Evolutionary conservation across 2,888 invertebrate species (phyloP).

Genomic region (Zeuzera pyrina): DNA sequence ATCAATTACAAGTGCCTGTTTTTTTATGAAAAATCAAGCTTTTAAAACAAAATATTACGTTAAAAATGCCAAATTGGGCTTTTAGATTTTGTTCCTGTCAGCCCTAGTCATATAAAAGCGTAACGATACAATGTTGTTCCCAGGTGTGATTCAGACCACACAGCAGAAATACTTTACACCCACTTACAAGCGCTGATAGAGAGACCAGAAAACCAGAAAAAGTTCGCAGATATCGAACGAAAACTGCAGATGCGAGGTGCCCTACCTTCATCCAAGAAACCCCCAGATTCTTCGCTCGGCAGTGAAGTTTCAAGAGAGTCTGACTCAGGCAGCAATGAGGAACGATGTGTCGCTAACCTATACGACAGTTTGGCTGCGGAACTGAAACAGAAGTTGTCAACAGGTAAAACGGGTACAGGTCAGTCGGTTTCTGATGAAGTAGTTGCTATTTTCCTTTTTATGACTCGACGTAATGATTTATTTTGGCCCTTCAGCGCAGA

Average conservation of each 20-base stretch:
- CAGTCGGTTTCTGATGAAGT: slow-evolving; percentile 38
- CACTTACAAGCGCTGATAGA: slow-evolving; percentile 88
- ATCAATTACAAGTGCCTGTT: neutral
- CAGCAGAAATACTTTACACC: slow-evolving; percentile 88
- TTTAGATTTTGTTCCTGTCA: too few species aligned
- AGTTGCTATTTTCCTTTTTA: slow-evolving; percentile 7
- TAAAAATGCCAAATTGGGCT: too few species aligned
- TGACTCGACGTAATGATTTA: neutral
- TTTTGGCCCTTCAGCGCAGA: too few species aligned
- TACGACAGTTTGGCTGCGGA: slow-evolving; percentile 96
- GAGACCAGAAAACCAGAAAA: slow-evolving; percentile 88
- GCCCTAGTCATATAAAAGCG: too few species aligned
- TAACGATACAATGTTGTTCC: too few species aligned
- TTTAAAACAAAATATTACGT: too few species aligned
- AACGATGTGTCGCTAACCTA: slow-evolving; percentile 80
- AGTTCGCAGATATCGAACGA: slow-evolving; percentile 85
- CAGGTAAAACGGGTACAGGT: slow-evolving; percentile 70
- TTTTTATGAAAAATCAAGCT: too few species aligned
- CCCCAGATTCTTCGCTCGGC: slow-evolving; percentile 81
- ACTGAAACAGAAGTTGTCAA: slow-evolving; percentile 77
- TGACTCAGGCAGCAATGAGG: slow-evolving; percentile 81
- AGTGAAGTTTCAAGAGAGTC: slow-evolving; percentile 82
- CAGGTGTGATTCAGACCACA: slow-evolving; percentile 92
- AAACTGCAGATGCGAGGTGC: slow-evolving; percentile 70
- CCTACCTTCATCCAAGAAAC: slow-evolving; percentile 74